Evolutionary conservation across 2,797 vertebrate species (phyloP), one percentile per base, ranked within the genome.

Genomic region (Prunella strophiata): DNA sequence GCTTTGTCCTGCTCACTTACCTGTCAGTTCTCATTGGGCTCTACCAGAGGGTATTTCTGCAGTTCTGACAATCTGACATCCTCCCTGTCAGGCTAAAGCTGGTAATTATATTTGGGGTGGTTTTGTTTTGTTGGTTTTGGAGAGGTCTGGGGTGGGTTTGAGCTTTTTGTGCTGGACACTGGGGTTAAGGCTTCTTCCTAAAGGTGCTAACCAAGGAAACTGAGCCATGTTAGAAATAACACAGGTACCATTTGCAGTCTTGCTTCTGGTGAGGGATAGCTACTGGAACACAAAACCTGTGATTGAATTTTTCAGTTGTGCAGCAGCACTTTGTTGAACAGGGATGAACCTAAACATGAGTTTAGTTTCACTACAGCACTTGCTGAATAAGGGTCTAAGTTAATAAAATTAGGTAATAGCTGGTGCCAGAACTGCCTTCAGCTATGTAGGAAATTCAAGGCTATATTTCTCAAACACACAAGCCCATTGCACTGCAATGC

Each of bases 1-100:
- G 19, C 66, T 75, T 57, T 0, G 0, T 67, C 57, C 66, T 7
- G 1, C 50, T 90, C 0, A 0, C 40, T 63, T 43, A 18, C 11
- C 43, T 73, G 3, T 13, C 54, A 72, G 36, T 50, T 66, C 77
- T 48, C 15, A 15, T 0, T 55, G 51, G 17, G 38, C 26, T 76
- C 51, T 72, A 20, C 20, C 55, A 79, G 34, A 42, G 54, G 17
- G 19, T 55, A 21, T 47, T 90, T 67, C 72, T 66, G 77, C 21
- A 76, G 34, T 82, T 82, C 68, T 63, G 48, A 16, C 57, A 22
- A 11, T 51, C 36, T 77, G 12, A 42, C 34, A 22, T 30, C 48
- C 29, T 76, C 38, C 50, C n/a, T 7, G 7, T 16, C 26, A 25
- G 25, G 13, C 27, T 67, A 42, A 67, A 87, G 40, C 30, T 67